Evolutionary conservation across 2,797 vertebrate species (phyloP), one percentile per base, ranked within the genome.

Genomic region (Rousettus madagascariensis): DNA sequence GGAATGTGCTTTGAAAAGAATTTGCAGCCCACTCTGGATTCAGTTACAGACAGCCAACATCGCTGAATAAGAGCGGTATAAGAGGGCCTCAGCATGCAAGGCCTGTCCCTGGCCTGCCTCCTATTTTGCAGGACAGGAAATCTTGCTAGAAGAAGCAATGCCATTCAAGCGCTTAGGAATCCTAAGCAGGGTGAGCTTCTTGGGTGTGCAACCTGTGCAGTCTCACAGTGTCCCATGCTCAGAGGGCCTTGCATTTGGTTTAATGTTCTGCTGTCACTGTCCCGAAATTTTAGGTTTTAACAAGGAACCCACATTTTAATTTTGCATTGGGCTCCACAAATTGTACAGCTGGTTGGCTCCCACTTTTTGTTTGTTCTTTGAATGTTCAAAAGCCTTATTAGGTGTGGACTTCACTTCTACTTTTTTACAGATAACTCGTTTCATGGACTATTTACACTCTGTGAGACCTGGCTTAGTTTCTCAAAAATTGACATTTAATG

Each of bases 11-110:
- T 66, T 84, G 22, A 26, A 19, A 57, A 61, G 22, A 69, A 46
- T 77, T 6, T 38, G 8, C 43, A 92, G 57, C 24, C 49, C 75
- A 10, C 8, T 46, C 26, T 53, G 33, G n/a, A 69, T 46, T 79
- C 80, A 26, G 11, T 6, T 33, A 17, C 2, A 17, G 10, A 80
- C 6, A 71, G 41, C 24, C 8, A 9, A 36, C 71, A 33, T 24
- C 2, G 3, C 28, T 2, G n/a, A 75, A 13, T 10, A 1, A 5
- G 9, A 16, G 28, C 0, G 8, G 15, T 17, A 0, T 0, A 36
- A n/a, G 49, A 63, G 49, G n/a, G 51, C 28, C 63, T 55, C 49
- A 17, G 26, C 80, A 49, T 30, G 12, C 46, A 24, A 36, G 2
- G 19, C 16, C 80, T 69, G 22, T 10, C 41, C 46, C 66, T 20